phyloP scores from a whole-genome alignment of 2,888 invertebrate species.

The Beris chalybata region DNA sequence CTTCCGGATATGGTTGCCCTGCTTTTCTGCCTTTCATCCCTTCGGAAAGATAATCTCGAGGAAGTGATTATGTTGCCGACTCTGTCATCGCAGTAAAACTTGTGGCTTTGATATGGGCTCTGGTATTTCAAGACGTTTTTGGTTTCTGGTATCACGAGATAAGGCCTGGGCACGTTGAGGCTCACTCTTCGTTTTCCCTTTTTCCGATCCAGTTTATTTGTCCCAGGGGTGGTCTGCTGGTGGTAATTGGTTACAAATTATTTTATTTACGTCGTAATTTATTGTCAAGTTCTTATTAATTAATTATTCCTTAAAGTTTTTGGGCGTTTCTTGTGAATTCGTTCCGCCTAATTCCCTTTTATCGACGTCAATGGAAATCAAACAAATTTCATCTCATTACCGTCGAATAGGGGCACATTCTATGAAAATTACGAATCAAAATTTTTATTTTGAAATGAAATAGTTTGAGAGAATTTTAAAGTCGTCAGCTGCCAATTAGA shows the following conservation, averaged over 20 bases:
- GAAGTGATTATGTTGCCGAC: conserved; percentile 17
- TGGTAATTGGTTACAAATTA: conserved; percentile 3
- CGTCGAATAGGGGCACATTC: conserved; percentile 4
- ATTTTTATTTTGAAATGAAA: conserved; percentile 7
- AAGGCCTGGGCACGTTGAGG: neutral
- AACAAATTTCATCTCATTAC: conserved; percentile 18
- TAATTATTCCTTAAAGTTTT: conserved; percentile 2
- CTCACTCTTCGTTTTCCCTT: conserved; percentile 1
- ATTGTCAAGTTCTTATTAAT: neutral
- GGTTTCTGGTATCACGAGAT: conserved; percentile 14
- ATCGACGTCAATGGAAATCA: conserved; percentile 17
- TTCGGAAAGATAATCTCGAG: conserved; percentile 16
- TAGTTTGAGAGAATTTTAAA: conserved; percentile 16
- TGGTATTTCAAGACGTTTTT: conserved; percentile 15
- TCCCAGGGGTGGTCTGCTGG: conserved; percentile 14
- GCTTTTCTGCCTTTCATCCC: neutral
- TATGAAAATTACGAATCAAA: conserved; percentile 3
- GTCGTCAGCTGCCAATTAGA: neutral
- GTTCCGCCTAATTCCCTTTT: conserved; percentile 8
- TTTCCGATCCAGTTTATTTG: neutral
- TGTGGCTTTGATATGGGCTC: conserved; percentile 14
- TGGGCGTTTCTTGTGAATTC: neutral
- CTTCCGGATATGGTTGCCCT: conserved; percentile 9
- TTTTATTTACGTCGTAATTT: neutral
- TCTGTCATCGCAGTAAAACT: neutral